A percentile compares a stretch with the other conserved stretches of the same genome.
Evolutionary conservation across 2,113 vertebrate genomes (phyloP).

Genomic region (Axis porcinus): DNA sequence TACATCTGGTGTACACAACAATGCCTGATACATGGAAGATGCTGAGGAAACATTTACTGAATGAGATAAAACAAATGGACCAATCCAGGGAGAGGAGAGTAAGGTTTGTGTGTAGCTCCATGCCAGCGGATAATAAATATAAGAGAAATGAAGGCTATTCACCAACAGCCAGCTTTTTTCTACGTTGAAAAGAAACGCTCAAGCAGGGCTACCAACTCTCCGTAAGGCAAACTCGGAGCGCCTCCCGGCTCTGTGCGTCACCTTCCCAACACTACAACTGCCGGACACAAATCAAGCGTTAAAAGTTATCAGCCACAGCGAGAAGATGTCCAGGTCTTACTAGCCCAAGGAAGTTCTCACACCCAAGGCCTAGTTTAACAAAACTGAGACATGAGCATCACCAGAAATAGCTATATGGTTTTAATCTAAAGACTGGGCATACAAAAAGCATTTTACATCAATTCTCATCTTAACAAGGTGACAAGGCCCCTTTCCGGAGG

Average conservation of each 20-base stretch:
- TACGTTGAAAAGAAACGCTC: background rate
- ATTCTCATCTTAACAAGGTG: background rate
- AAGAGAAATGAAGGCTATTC: background rate
- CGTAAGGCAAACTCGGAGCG: background rate
- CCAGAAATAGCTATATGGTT: slow-evolving; percentile 11
- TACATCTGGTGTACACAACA: background rate
- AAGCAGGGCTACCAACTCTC: background rate
- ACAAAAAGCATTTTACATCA: slow-evolving; percentile 29
- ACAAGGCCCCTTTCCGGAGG: background rate
- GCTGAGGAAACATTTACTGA: background rate
- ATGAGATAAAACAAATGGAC: background rate
- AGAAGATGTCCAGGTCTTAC: background rate
- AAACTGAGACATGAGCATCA: slow-evolving; percentile 9
- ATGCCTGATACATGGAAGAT: background rate
- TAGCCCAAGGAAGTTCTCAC: background rate
- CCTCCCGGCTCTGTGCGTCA: background rate
- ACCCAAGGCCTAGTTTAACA: slow-evolving; percentile 28
- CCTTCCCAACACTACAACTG: background rate
- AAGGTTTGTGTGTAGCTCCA: background rate
- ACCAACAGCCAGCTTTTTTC: background rate
- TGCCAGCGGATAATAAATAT: background rate
- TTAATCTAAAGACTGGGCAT: slow-evolving; percentile 43
- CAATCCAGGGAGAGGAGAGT: background rate
- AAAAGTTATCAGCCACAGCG: background rate
- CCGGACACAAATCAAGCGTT: background rate